Base-by-base conservation (phyloP, 1,140 invertebrate genomes). In the Macrobrachium rosenbergii region DNA sequence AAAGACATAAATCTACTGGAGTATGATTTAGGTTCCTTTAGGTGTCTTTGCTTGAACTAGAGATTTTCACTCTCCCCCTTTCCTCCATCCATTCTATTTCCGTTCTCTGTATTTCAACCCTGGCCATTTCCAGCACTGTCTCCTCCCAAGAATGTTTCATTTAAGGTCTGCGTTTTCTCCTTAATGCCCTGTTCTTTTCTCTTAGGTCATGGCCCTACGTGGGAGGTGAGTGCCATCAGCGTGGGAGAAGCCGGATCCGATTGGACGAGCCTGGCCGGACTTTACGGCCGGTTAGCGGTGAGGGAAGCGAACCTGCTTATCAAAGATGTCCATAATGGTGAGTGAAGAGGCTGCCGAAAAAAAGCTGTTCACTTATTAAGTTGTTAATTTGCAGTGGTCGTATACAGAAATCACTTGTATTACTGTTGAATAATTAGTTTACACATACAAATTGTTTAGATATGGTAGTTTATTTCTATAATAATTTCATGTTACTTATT, bases 161-260 rank as follows among this genome's bases (percentile, higher is more conserved):
- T 14, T 43, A 11, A 0, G 7, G 5, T 19, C 63, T 45, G 6
- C 63, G 14, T 45, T 23, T 21, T 17, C 17, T 14, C 11, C 77
- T 23, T 63, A 78, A n/a, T 78, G 21, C 52, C 16, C 43, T 2
- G 0, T 28, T 58, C n/a, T 16, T 45, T 19, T 19, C 76, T 62
- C 76, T 2, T 69, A 87, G 84, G 60, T 10, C 84, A 87, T 78
- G 72, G 84, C 23, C 16, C n/a, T 5, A 87, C 84, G 6, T 87
- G 84, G 84, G 84, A 87, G 78, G 84, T 87, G 78, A 87, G 84
- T 60, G 84, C 84, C 84, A 87, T 87, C 69, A 80, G 77, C 28
- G 84, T 87, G 19, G 84, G 84, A 7, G 84, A 87, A 16, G 84
- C 84, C 14, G 84, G 77, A 0, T 23, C 84, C 0, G 84, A 87